phyloP scores from a whole-genome alignment of 1,140 invertebrate genomes.

The Wasmannia auropunctata region DNA sequence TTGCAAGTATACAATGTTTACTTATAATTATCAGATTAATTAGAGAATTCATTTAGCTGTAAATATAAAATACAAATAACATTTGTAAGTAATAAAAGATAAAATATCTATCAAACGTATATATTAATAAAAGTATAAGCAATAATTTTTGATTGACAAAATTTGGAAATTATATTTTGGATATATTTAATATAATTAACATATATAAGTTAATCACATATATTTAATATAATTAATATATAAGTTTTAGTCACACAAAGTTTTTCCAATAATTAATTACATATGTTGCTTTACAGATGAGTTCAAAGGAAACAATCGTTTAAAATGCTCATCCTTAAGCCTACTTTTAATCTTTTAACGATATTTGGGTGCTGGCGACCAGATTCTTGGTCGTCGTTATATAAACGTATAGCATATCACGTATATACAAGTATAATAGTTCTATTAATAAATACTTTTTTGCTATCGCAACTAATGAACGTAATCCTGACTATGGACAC shows the following conservation, averaged over 20 bases:
- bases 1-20: background rate
- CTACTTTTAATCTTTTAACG: slow-evolving; percentile 49
- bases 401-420: background rate
- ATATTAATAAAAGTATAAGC: background rate
- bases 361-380: slow-evolving; percentile 64
- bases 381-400: background rate
- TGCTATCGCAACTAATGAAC: slow-evolving; percentile 48
- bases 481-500: slow-evolving; percentile 23
- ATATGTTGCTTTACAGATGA: background rate
- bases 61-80: background rate
- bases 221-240: background rate
- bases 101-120: background rate
- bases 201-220: no score
- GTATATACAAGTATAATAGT: slow-evolving; percentile 25
- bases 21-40: background rate
- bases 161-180: background rate
- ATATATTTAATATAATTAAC: background rate
- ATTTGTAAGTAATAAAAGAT: background rate
- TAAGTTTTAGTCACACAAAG: background rate
- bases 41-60: background rate
- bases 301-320: background rate
- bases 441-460: slow-evolving; percentile 28
- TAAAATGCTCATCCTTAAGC: slow-evolving; percentile 34
- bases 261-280: background rate
- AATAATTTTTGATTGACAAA: background rate